phyloP scores from a whole-genome alignment of 2,113 vertebrate species.

The Sylvietta virens region DNA sequence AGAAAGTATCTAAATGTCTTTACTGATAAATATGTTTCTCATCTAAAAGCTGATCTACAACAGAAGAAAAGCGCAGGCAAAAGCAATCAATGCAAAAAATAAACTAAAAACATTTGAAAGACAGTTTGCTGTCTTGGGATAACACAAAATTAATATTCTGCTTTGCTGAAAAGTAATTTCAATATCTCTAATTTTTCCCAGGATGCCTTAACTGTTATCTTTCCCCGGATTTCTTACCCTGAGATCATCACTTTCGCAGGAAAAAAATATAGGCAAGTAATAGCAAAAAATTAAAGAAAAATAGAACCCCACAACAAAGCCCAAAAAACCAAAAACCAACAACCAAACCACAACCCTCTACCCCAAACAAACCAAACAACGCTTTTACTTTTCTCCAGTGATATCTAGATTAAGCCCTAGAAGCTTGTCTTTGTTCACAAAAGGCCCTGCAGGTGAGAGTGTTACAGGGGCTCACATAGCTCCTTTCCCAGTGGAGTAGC shows the following conservation, averaged over 20 bases:
- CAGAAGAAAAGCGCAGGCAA: not conserved
- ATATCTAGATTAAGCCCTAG: not conserved
- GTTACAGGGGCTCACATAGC: not conserved
- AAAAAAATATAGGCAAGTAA: not conserved
- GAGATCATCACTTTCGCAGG: not conserved
- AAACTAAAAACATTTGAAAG: not conserved
- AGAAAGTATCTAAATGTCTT: not conserved
- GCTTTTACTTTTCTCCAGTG: not conserved
- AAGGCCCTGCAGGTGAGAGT: not conserved
- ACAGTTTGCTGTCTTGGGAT: not conserved
- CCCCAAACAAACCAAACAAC: not conserved
- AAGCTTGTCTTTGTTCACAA: not conserved
- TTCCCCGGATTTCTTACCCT: not conserved
- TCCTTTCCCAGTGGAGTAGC: not conserved
- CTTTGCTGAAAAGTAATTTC: not conserved
- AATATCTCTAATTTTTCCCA: not conserved
- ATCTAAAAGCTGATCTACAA: not conserved
- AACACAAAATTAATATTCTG: not conserved
- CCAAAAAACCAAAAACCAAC: not conserved
- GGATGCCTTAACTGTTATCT: not conserved
- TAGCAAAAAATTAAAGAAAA: not conserved
- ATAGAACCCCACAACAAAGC: not conserved
- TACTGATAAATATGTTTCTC: not conserved
- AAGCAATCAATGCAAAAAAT: not conserved
- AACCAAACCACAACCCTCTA: fast-evolving